phyloP scores from a whole-genome alignment of 1,140 invertebrate species.

The Macrobrachium nipponense region DNA sequence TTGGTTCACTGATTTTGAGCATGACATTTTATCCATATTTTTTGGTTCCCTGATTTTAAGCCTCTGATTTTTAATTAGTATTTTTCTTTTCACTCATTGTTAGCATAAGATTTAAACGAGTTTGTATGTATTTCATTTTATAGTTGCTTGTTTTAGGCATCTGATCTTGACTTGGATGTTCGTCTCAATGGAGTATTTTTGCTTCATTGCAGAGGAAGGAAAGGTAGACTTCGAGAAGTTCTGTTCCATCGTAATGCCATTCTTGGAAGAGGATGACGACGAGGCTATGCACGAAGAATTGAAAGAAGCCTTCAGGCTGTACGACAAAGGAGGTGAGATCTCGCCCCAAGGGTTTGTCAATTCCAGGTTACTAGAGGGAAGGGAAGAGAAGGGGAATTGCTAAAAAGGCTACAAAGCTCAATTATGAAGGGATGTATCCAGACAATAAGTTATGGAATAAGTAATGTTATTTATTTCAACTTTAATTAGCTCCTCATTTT shows the following conservation, averaged over 20 bases:
- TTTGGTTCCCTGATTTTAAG: too few relatives aligned
- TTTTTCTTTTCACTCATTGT: too few relatives aligned
- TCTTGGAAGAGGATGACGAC: conserved; percentile 80
- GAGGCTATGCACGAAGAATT: conserved; percentile 94
- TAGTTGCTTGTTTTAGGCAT: not conserved
- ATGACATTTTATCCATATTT: too few relatives aligned
- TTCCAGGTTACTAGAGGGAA: not conserved
- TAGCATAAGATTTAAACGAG: too few relatives aligned
- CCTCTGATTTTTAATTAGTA: too few relatives aligned
- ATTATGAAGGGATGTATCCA: not conserved
- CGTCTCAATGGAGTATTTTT: too few relatives aligned
- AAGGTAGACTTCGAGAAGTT: conserved; percentile 71
- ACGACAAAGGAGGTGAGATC: conserved; percentile 77
- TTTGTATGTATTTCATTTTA: not conserved
- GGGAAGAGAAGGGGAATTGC: not conserved
- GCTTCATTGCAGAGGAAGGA: conserved; percentile 64
- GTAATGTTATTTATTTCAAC: too few relatives aligned
- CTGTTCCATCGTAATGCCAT: conserved; percentile 68
- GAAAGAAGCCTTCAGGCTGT: conserved; percentile 92
- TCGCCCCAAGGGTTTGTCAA: not conserved
- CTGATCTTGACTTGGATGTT: not conserved
- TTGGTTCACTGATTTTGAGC: too few relatives aligned
- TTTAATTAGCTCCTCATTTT: too few relatives aligned
- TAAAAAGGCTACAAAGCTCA: not conserved
- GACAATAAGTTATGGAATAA: not conserved